Conservation (phyloP, 2,113 vertebrate species). For the Chloropsis hardwickii region DNA sequence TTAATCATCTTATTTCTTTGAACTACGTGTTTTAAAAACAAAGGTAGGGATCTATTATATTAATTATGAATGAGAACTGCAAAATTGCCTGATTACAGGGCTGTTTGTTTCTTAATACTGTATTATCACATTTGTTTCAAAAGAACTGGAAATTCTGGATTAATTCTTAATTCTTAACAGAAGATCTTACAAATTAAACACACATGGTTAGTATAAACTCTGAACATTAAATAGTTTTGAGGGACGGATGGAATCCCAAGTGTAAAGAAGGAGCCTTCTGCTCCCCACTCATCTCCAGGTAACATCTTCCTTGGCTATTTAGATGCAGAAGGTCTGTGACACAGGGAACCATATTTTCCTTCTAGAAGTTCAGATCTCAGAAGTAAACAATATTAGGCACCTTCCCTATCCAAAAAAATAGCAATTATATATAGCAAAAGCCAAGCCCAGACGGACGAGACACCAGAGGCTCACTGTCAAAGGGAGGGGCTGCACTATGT, state of each 20-base stretch:
- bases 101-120: neutral
- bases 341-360: neutral
- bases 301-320: neutral
- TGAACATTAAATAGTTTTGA: neutral
- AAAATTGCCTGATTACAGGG: neutral
- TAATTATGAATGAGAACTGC: neutral
- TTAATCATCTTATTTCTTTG: neutral
- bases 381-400: neutral
- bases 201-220: neutral
- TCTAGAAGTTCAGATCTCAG: neutral
- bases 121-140: neutral
- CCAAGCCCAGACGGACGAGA: neutral
- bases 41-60: neutral
- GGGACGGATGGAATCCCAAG: neutral
- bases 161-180: neutral
- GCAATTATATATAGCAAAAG: no score
- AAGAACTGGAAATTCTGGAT: neutral
- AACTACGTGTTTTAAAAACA: neutral
- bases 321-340: neutral
- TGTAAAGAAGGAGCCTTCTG: neutral
- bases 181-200: neutral
- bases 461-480: neutral
- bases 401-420: neutral
- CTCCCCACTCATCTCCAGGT: neutral
- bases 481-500: neutral